Conservation (phyloP, 1,140 invertebrate species). For the Melitaea cinxia region DNA sequence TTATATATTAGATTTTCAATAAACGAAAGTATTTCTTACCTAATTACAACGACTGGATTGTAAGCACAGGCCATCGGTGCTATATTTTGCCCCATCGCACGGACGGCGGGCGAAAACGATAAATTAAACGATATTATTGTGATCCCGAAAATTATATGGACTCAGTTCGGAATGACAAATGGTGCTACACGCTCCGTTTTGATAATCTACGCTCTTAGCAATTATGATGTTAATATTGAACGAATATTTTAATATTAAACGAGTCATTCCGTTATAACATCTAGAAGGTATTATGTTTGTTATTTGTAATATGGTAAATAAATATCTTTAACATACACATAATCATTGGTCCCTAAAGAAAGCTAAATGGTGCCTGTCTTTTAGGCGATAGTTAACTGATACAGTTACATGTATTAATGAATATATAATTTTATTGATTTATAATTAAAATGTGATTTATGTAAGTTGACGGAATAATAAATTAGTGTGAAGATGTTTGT, state of each 20-base stretch:
- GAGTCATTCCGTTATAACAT: neutral
- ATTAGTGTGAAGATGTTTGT: no score
- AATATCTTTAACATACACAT: no score
- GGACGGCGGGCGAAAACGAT: slow-evolving; percentile 39
- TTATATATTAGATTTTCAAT: no score
- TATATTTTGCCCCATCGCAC: slow-evolving; percentile 38
- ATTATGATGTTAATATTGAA: slow-evolving; percentile 51
- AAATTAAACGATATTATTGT: slow-evolving; percentile 58
- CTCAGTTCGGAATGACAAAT: slow-evolving; percentile 49
- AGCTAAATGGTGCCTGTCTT: no score
- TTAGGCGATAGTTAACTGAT: no score
- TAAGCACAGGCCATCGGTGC: slow-evolving; percentile 19
- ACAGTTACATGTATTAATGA: no score
- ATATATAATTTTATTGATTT: no score
- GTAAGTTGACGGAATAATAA: no score
- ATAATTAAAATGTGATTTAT: no score
- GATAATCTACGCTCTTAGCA: slow-evolving; percentile 46
- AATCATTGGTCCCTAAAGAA: no score
- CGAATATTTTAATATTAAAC: slow-evolving; percentile 10
- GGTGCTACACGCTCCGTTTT: slow-evolving; percentile 35
- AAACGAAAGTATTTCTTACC: neutral
- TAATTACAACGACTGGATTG: slow-evolving; percentile 16
- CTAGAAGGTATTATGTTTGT: neutral
- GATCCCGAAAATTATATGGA: slow-evolving; percentile 55
- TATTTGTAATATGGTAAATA: no score